phyloP scores from a whole-genome alignment of 1,140 invertebrate species.

The Drosophila guanche region DNA sequence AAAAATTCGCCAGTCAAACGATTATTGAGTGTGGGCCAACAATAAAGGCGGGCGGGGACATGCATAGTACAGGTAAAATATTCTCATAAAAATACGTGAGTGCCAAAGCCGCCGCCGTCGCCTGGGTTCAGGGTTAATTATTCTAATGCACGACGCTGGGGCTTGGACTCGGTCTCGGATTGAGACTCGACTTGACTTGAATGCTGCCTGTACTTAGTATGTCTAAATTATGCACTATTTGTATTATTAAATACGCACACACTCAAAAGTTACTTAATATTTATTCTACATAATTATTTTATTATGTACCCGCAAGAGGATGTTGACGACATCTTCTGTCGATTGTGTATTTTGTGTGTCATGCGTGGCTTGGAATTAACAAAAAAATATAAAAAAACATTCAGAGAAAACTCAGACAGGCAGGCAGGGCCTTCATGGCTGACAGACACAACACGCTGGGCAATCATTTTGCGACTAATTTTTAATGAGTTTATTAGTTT shows the following conservation, averaged over 20 bases:
- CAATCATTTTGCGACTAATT: constrained; percentile 32
- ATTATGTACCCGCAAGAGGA: constrained; percentile 60
- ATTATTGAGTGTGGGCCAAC: constrained; percentile 42
- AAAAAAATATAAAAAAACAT: constrained; percentile 28
- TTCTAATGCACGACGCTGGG: constrained; percentile 51
- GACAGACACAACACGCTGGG: constrained; percentile 24
- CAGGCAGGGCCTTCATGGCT: constrained; percentile 59
- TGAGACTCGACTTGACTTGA: constrained; percentile 24
- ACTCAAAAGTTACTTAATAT: constrained; percentile 67
- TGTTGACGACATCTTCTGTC: constrained; percentile 75
- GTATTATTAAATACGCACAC: constrained; percentile 52
- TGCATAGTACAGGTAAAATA: constrained; percentile 1
- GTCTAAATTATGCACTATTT: constrained; percentile 76
- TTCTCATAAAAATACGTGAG: constrained; percentile 53
- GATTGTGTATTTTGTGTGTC: constrained; percentile 65
- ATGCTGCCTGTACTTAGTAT: constrained; percentile 12
- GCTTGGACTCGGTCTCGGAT: constrained; percentile 38
- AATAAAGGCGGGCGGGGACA: constrained; percentile 41
- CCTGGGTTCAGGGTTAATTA: constrained; percentile 72
- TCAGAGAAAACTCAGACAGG: constrained; percentile 10
- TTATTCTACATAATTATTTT: constrained; percentile 79
- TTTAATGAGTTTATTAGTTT: constrained; percentile 54
- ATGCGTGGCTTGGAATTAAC: constrained; percentile 68
- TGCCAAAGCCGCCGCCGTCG: constrained; percentile 18
- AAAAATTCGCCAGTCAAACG: constrained; percentile 64